Base-by-base conservation (phyloP, 2,113 vertebrate species). In the Paratilapia polleni region DNA sequence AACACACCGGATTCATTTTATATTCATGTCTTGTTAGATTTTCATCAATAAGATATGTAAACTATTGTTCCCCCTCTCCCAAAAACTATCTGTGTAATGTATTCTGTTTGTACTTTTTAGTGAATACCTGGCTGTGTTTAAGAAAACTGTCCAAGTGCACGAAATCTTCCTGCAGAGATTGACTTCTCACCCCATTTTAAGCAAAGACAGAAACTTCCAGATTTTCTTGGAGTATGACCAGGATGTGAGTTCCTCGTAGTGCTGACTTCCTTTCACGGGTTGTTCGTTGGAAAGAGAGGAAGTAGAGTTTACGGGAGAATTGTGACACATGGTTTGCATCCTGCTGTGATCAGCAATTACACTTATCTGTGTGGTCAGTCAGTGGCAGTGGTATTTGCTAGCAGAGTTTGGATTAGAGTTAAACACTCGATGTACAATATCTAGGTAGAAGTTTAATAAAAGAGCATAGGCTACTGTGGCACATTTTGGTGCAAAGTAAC, bases 141-240 rank as follows among this genome's bases (percentile, higher is more conserved):
- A 99, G 96, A 99, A 99, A 95, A 99, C 98, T 5, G 98, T 99
- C 19, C 98, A 98, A 66, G 97, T 98, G 12, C 98, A 99, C 66
- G 98, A 99, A 95, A 91, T 98, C 80, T 99, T 99, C 90, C 97
- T 99, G 80, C 98, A 99, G 92, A 90, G 97, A 82, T 94, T 99
- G 85, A 97, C 98, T 28, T 97, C 97, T 82, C 98, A 99, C 77
- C 96, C 97, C 47, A 89, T 96, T 91, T 95, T 99, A 87, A 97
- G 96, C 96, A 98, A 97, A 96, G 98, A 99, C 92, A 97, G 95
- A 90, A 99, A 99, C 95, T 99, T 99, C 89, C 98, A 98, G 85
- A 97, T 99, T 93, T 99, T 99, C 89, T 93, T 99, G 93, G 98
- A 99, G 92, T 99, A 99, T 87, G 97, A 98, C 87, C 98, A 99